phyloP scores from a whole-genome alignment of 2,888 invertebrate genomes.

The Drosophila conformis region DNA sequence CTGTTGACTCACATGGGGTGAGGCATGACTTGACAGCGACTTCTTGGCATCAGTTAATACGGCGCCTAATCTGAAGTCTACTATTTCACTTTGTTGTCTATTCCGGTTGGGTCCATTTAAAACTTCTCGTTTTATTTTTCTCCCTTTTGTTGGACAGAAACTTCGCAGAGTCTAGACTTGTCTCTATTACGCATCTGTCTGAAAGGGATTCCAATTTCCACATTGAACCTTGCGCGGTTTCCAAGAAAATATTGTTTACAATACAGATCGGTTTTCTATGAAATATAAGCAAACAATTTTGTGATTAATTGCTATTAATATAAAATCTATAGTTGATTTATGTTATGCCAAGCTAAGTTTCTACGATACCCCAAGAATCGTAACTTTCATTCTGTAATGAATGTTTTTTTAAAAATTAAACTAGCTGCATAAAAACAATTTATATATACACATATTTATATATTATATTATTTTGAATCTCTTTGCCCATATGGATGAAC shows the following conservation, averaged over 20 bases:
- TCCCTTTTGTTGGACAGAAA: background rate
- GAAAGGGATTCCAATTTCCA: background rate
- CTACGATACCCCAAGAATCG: no score
- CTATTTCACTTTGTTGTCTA: conserved; percentile 26
- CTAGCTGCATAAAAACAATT: background rate
- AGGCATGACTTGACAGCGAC: background rate
- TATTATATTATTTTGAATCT: background rate
- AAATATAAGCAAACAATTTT: background rate
- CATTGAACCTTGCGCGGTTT: background rate
- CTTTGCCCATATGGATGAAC: background rate
- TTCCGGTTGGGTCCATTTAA: background rate
- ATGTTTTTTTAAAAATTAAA: no score
- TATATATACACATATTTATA: background rate
- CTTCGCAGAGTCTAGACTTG: conserved; percentile 9
- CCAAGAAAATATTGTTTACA: background rate
- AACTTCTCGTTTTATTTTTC: conserved; percentile 5
- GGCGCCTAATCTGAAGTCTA: conserved; percentile 39
- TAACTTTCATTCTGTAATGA: no score
- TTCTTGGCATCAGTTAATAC: conserved; percentile 47
- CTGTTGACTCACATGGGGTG: background rate
- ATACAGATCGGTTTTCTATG: background rate
- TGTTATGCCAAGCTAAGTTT: background rate
- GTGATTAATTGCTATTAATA: background rate
- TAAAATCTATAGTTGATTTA: background rate
- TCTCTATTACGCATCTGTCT: background rate